phyloP scores from a whole-genome alignment of 2,797 vertebrate genomes.

The Lepilemur septentrionalis region DNA sequence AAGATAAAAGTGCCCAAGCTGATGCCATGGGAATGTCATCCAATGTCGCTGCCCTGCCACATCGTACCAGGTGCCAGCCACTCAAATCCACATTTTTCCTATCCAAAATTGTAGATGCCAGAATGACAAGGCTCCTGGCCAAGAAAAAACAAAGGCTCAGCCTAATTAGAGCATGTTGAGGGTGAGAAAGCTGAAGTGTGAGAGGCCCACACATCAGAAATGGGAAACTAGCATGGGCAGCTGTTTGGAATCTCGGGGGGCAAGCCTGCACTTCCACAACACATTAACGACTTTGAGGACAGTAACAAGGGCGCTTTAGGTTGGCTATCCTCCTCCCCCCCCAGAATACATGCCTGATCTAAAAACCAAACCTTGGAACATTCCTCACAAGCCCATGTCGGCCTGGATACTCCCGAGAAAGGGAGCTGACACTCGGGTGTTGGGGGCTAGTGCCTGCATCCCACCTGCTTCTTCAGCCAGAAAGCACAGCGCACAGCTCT shows the following conservation, averaged over 20 bases:
- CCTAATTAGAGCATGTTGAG: slow-evolving; percentile 50
- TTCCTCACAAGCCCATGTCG: not conserved
- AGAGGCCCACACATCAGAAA: slow-evolving; percentile 21
- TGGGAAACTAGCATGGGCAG: not conserved
- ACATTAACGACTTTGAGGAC: not conserved
- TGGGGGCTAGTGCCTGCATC: not conserved
- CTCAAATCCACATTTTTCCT: slow-evolving; percentile 34
- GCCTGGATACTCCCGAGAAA: not conserved
- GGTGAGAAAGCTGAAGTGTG: slow-evolving; percentile 48
- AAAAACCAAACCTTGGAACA: not conserved
- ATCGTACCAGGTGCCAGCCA: not conserved
- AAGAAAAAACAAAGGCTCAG: slow-evolving; percentile 49
- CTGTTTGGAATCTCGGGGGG: not conserved
- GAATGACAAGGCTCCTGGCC: slow-evolving; percentile 47
- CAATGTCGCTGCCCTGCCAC: not conserved
- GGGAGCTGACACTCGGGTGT: not conserved
- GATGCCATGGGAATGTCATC: slow-evolving; percentile 49
- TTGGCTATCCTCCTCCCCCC: not conserved
- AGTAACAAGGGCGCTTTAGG: not conserved
- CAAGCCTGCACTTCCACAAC: not conserved
- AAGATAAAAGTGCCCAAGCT: not conserved
- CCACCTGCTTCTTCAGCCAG: not conserved
- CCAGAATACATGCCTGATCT: not conserved
- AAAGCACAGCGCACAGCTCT: not conserved
- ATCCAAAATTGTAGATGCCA: slow-evolving; percentile 39